Conservation (phyloP, 2,888 invertebrate species). For the Nephrotoma flavescens region DNA sequence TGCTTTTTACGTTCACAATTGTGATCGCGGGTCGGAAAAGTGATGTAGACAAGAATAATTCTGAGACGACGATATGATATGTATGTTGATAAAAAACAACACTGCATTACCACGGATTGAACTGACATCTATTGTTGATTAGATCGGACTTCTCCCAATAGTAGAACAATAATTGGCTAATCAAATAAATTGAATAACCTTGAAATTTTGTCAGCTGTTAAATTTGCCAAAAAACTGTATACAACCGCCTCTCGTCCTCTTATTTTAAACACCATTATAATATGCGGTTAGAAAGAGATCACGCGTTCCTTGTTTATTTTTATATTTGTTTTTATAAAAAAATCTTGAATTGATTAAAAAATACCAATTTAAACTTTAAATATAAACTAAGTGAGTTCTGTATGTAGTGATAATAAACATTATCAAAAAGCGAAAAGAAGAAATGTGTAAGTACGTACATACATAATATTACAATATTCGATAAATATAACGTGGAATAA, state of each 20-base stretch:
- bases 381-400: background rate
- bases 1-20: too few species aligned
- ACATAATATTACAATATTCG: background rate
- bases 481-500: background rate
- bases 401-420: background rate
- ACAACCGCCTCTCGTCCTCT: background rate
- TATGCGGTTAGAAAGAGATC: background rate
- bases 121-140: background rate
- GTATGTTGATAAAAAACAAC: too few species aligned
- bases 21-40: too few species aligned
- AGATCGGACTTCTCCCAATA: background rate
- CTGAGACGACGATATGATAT: too few species aligned
- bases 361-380: background rate
- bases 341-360: background rate
- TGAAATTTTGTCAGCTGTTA: background rate
- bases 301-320: background rate
- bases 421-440: background rate
- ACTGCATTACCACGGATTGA: background rate
- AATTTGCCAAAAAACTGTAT: background rate
- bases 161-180: background rate
- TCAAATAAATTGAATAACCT: background rate
- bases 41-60: too few species aligned
- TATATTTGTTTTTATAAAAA: background rate
- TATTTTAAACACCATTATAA: background rate
- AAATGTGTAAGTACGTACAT: background rate